A percentile compares a stretch with the other conserved stretches of the same genome.
Conservation (phyloP, 2,888 invertebrate species). For the Ormyrus labotus region DNA sequence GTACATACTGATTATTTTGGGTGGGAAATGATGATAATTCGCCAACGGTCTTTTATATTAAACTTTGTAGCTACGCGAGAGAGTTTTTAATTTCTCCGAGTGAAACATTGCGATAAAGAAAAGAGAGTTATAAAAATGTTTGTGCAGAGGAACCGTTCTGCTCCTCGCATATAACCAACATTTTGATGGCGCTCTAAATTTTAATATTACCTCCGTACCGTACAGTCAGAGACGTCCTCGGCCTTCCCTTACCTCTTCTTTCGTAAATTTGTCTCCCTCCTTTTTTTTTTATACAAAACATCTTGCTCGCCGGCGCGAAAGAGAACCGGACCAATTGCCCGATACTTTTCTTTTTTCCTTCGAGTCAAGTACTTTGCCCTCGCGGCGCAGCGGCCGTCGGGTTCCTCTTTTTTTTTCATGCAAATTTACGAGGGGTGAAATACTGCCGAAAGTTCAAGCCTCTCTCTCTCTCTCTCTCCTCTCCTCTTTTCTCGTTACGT, state of each 20-base stretch:
- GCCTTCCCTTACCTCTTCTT: conserved; percentile 7
- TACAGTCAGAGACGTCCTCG: background rate
- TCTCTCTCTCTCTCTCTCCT: conserved; percentile 1
- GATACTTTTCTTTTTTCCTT: background rate
- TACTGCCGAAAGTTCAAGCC: conserved; percentile 35
- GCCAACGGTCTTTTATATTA: too few relatives aligned
- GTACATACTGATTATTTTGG: too few relatives aligned
- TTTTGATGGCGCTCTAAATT: too few relatives aligned
- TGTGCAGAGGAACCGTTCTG: too few relatives aligned
- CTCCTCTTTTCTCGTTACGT: conserved; percentile 15
- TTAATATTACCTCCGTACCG: background rate
- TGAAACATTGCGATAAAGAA: too few relatives aligned
- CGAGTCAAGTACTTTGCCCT: conserved; percentile 2
- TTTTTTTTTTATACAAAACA: background rate
- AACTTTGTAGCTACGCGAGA: too few relatives aligned
- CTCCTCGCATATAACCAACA: too few relatives aligned
- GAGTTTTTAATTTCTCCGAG: too few relatives aligned
- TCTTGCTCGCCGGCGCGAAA: background rate
- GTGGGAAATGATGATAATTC: too few relatives aligned
- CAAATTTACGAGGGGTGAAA: conserved; percentile 50
- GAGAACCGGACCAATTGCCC: conserved; percentile 40
- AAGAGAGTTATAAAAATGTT: too few relatives aligned
- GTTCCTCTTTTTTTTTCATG: conserved; percentile 27
- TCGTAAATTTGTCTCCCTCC: too few relatives aligned
- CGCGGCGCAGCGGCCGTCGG: background rate